Base-by-base conservation (phyloP, 2,797 vertebrate genomes). In the Gadopsis marmoratus region DNA sequence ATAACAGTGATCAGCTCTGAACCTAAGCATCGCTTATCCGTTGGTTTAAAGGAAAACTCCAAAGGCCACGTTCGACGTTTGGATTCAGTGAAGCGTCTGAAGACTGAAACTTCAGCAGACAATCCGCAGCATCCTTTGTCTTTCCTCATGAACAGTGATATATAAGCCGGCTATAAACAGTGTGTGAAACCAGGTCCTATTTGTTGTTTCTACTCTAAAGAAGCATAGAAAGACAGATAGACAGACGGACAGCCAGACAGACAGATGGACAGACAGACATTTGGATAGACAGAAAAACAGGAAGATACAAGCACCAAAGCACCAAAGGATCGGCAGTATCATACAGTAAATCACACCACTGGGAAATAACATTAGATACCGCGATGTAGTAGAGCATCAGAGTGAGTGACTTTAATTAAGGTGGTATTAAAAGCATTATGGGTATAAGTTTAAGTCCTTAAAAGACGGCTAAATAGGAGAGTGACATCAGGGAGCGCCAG, bases 401-500 rank as follows among this genome's bases (percentile, higher is more conserved):
- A 87, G 83, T 86, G 82, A 84, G 84, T 85, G 79, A 88, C 87
- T 91, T 92, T 92, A 94, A 94, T 94, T 92, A 94, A 92, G 87
- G 87, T 87, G 85, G 88, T 79, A 90, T 94, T 91, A 92, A 91
- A 88, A 84, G 89, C 85, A 89, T 91, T 87, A 92, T 71, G 81
- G 79, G 78, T 85, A 83, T 89, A 90, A 79, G 84, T 93, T 90
- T 82, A 86, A 88, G 86, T 88, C 90, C 77, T 89, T 89, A 72
- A 90, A 92, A 92, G 87, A 85, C 43, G 88, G 89, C 95, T 95
- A 95, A 95, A 95, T 95, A 94, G 94, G 93, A 94, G 94, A 94
- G 95, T 96, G 96, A 96, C 95, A 97, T 83, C 92, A 94, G 92
- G 93, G 93, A 96, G 93, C 91, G 91, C 94, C 96, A 97, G 95